Conservation (phyloP, 35 echinoderm and acorn worm genomes). For the Anneissia japonica region DNA sequence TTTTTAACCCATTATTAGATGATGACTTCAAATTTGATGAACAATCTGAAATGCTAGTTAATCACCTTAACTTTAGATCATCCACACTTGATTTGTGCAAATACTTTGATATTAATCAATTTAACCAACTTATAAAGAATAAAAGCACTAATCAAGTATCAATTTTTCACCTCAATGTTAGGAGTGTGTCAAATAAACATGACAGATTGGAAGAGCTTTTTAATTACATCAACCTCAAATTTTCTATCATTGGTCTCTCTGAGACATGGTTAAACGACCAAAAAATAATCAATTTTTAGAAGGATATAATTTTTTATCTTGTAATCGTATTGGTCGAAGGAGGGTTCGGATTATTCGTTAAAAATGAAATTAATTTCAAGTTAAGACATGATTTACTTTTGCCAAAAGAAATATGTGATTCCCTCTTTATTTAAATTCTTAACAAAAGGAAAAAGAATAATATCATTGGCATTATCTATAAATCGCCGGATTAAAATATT, state of each 20-base stretch:
- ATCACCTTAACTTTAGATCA: background rate
- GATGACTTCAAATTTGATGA: background rate
- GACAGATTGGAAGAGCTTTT: background rate
- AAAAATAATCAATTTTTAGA: background rate
- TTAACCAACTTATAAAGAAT: background rate
- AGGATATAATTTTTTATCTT: background rate
- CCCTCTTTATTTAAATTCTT: background rate
- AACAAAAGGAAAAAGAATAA: background rate
- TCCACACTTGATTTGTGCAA: background rate
- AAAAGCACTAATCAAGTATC: background rate
- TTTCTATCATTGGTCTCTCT: background rate
- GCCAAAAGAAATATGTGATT: background rate
- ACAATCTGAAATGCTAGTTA: background rate
- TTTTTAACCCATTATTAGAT: background rate
- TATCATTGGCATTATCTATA: background rate
- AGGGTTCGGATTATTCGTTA: background rate
- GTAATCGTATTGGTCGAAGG: background rate
- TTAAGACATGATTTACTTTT: background rate
- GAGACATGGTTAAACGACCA: background rate
- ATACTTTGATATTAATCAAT: background rate
- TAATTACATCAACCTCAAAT: background rate
- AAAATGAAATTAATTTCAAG: background rate
- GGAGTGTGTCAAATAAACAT: background rate
- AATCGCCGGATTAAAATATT: background rate
- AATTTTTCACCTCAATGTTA: background rate